Evolutionary conservation across 2,113 vertebrate species (phyloP).

Genomic region (Hippocampus comes): DNA sequence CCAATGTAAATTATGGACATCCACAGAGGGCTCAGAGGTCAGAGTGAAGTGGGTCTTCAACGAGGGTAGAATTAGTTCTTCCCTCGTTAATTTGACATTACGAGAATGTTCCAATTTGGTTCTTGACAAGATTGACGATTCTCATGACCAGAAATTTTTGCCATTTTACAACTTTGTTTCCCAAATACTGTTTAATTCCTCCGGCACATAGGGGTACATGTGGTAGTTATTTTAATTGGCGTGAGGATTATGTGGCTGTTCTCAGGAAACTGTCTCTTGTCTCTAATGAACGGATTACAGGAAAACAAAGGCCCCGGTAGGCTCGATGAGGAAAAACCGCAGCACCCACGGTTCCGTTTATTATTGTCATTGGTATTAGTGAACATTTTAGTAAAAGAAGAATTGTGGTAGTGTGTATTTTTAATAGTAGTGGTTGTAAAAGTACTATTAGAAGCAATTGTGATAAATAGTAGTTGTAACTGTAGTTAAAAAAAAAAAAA

Average conservation of each 20-base stretch:
- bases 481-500: no score
- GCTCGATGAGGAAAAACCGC: background rate
- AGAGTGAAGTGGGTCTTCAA: background rate
- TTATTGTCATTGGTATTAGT: no score
- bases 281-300: background rate
- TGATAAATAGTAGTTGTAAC: background rate
- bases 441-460: background rate
- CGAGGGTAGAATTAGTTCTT: background rate
- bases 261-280: background rate
- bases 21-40: constrained; percentile 26
- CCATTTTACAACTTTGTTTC: no score
- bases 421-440: background rate
- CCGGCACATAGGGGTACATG: no score
- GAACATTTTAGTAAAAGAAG: background rate
- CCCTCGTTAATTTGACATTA: no score
- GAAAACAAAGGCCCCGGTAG: background rate
- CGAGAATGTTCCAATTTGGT: no score
- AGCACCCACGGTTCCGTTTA: no score
- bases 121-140: no score
- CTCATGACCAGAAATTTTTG: no score
- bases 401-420: background rate
- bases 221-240: no score
- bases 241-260: no score
- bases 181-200: no score
- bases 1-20: constrained; percentile 18